A percentile compares a stretch with the other conserved stretches of the same genome.
These are phyloP conservation scores for Hyla sarda DNA, from an alignment of 2,113 vertebrate genomes.

Conservation along the genomic window DNA sequence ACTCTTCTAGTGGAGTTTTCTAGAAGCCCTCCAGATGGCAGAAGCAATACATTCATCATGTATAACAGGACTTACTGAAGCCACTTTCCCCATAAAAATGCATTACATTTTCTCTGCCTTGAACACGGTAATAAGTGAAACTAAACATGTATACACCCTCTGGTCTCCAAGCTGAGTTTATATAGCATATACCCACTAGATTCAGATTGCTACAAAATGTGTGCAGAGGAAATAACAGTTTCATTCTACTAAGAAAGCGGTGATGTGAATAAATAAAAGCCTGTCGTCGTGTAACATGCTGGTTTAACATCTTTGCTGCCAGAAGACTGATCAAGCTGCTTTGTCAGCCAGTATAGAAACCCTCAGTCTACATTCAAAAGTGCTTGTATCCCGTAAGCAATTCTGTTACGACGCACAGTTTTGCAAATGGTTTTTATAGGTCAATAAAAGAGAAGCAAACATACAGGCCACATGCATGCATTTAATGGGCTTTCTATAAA, in stretches of 20 bases:
- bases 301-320: conserved; percentile 26
- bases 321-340: conserved; percentile 19
- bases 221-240: conserved; percentile 19
- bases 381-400: background rate
- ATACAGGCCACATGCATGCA: background rate
- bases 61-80: conserved; percentile 27
- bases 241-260: background rate
- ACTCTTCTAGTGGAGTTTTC: conserved; percentile 40
- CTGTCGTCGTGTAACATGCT: background rate
- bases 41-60: conserved; percentile 56
- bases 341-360: background rate
- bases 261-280: conserved; percentile 24
- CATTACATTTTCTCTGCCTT: conserved; percentile 53
- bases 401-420: background rate
- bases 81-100: conserved; percentile 46
- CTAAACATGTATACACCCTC: conserved; percentile 28
- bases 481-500: background rate
- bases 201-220: conserved; percentile 12
- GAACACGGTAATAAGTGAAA: conserved; percentile 34
- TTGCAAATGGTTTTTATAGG: background rate
- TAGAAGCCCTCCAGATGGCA: conserved; percentile 61
- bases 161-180: conserved; percentile 43
- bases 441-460: background rate
- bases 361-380: background rate
- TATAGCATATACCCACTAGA: conserved; percentile 29